A percentile compares a stretch with the other conserved stretches of the same genome.
These are phyloP conservation scores for Alcis repandata DNA, from an alignment of 2,888 invertebrate genomes.

Conservation along the genomic window DNA sequence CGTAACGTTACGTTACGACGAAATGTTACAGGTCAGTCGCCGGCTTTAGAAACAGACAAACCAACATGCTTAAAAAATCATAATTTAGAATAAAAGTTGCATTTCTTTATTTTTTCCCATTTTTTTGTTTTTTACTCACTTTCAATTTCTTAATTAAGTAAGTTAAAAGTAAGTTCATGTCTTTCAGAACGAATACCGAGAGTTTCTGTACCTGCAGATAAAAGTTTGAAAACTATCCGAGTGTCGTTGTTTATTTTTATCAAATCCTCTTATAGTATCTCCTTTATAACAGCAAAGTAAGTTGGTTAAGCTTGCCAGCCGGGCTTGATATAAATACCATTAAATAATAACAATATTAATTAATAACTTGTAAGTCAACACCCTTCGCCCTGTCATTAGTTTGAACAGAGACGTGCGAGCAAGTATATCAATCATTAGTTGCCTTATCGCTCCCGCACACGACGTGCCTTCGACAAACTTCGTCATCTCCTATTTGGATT, in stretches of 20 bases:
- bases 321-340: constrained; percentile 30
- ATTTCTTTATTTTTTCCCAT: background rate
- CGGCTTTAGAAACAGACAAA: too few relatives aligned
- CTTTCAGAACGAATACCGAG: constrained; percentile 14
- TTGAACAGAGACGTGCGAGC: constrained; percentile 78
- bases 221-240: constrained; percentile 27
- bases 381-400: constrained; percentile 83
- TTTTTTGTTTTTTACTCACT: background rate
- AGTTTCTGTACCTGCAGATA: constrained; percentile 19
- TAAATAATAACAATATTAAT: constrained; percentile 83
- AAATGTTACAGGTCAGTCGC: too few relatives aligned
- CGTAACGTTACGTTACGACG: too few relatives aligned
- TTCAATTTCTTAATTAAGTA: background rate
- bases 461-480: constrained; percentile 70
- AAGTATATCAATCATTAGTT: constrained; percentile 84
- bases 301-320: constrained; percentile 10
- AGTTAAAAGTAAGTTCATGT: background rate
- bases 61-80: too few relatives aligned
- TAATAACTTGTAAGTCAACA: constrained; percentile 85
- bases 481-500: constrained; percentile 66
- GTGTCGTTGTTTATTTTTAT: constrained; percentile 28
- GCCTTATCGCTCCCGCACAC: constrained; percentile 78
- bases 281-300: constrained; percentile 12
- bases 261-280: constrained; percentile 14
- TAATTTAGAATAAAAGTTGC: too few relatives aligned